Conservation (phyloP, 2,113 vertebrate species). For the Myiopsitta monachus region DNA sequence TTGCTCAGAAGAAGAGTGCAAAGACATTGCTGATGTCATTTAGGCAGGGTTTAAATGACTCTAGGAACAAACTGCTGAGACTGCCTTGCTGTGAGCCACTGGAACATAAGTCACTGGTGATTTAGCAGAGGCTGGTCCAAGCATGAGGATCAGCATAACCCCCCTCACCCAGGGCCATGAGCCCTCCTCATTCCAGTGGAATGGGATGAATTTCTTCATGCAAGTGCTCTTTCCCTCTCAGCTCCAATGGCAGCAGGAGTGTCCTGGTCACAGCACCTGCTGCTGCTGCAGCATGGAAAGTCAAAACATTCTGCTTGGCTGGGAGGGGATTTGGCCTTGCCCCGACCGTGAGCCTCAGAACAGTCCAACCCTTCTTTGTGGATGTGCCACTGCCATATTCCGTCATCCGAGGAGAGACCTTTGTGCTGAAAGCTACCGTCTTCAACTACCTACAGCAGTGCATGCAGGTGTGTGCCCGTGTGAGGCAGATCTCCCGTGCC, state of each 20-base stretch:
- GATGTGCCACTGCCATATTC: conserved; percentile 80
- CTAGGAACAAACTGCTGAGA: not conserved
- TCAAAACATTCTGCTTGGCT: conserved; percentile 79
- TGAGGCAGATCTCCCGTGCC: not conserved
- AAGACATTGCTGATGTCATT: not conserved
- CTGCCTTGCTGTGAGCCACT: not conserved
- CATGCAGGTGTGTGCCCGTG: conserved; percentile 54
- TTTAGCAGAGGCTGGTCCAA: not conserved
- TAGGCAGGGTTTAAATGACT: not conserved
- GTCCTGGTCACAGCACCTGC: conserved; percentile 70
- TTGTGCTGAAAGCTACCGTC: conserved; percentile 78
- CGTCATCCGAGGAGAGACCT: conserved; percentile 79
- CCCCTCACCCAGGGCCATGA: not conserved
- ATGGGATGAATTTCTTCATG: not conserved
- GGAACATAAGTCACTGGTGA: not conserved
- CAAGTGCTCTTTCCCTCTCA: not conserved
- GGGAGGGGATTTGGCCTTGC: conserved; percentile 81
- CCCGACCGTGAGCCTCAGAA: conserved; percentile 60
- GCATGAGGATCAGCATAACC: not conserved
- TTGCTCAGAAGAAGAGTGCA: not conserved
- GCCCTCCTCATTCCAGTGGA: not conserved
- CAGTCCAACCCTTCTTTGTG: conserved; percentile 84
- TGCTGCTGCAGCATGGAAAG: conserved; percentile 83
- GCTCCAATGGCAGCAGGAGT: conserved; percentile 42
- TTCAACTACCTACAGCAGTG: conserved; percentile 80